These are phyloP conservation scores for Neodiprion lecontei DNA, from an alignment of 1,140 invertebrate species.

Conservation along the genomic window DNA sequence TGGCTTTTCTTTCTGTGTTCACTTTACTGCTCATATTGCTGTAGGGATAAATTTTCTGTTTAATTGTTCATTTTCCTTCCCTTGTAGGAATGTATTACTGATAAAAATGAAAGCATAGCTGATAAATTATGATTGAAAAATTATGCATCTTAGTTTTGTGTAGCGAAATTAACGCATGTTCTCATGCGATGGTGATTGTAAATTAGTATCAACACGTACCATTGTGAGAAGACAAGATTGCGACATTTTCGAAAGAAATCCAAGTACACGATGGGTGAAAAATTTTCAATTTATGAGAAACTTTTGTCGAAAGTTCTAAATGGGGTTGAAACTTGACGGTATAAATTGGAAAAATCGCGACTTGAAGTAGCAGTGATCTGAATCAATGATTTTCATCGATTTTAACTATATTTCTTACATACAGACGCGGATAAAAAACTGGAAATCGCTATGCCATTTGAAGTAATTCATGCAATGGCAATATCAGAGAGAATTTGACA, in stretches of 20 bases:
- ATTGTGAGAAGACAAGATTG: neutral
- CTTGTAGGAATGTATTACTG: too few species aligned
- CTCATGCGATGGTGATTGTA: too few species aligned
- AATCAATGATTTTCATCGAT: neutral
- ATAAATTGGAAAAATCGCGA: neutral
- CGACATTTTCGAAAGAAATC: neutral
- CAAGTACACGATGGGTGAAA: too few species aligned
- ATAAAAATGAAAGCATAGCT: too few species aligned
- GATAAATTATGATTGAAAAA: too few species aligned
- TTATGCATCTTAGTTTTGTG: too few species aligned
- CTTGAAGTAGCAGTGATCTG: neutral
- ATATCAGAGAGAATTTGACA: neutral
- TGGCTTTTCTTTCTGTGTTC: slow-evolving; percentile 19
- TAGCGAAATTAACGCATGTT: too few species aligned
- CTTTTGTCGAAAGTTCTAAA: too few species aligned
- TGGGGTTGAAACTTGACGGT: too few species aligned
- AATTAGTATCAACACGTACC: too few species aligned
- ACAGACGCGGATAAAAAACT: neutral
- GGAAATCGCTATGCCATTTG: neutral
- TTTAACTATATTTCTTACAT: neutral
- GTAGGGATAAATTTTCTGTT: neutral
- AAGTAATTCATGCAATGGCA: neutral
- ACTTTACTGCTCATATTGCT: slow-evolving; percentile 31
- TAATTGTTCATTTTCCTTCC: too few species aligned
- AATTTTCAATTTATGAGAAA: too few species aligned